Conservation (phyloP, 2,888 invertebrate genomes). For the Eustalomyia histrio region DNA sequence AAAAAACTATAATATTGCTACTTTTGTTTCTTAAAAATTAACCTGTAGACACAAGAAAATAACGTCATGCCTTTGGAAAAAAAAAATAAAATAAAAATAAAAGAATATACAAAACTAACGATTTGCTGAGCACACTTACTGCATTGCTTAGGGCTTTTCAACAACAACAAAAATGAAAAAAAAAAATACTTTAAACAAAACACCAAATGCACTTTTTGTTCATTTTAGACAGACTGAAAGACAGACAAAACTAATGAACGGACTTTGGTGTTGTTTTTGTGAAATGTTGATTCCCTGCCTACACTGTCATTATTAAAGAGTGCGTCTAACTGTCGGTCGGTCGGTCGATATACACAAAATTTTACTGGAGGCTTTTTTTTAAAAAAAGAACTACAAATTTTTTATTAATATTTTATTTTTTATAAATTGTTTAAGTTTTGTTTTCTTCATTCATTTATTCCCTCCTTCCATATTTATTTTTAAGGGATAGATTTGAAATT, state of each 20-base stretch:
- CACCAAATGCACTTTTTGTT: constrained; percentile 37
- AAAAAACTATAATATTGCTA: not conserved
- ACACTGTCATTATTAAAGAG: constrained; percentile 17
- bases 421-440: constrained; percentile 34
- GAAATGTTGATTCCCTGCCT: not conserved
- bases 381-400: constrained; percentile 10
- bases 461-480: not conserved
- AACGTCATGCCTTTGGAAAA: constrained; percentile 24
- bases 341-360: constrained; percentile 7
- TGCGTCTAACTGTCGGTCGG: constrained; percentile 1
- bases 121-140: constrained; percentile 57
- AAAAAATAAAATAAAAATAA: constrained; percentile 22
- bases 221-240: constrained; percentile 5
- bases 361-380: constrained; percentile 10
- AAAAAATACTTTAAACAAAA: constrained; percentile 8
- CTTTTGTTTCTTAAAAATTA: constrained; percentile 37
- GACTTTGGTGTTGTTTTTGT: constrained; percentile 23
- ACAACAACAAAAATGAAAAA: too few species aligned
- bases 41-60: constrained; percentile 44
- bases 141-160: constrained; percentile 45
- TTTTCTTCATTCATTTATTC: constrained; percentile 1
- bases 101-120: constrained; percentile 27
- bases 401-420: constrained; percentile 20
- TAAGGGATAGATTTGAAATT: not conserved
- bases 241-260: constrained; percentile 34